Evolutionary conservation across 2,113 vertebrate species (phyloP).

Genomic region (Percina caprodes): DNA sequence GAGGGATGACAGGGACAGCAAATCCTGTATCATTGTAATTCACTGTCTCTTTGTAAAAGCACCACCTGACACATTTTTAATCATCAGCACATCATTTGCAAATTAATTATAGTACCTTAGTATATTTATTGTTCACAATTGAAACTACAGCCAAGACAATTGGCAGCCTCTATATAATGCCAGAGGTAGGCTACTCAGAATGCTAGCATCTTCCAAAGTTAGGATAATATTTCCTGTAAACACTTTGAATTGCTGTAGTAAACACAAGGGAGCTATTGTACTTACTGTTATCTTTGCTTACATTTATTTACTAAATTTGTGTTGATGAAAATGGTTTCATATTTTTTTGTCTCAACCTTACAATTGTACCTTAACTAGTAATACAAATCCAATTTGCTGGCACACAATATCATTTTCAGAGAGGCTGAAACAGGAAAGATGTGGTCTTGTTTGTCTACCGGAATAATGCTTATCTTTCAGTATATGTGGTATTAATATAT

Average conservation of each 20-base stretch:
- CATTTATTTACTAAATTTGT: background rate
- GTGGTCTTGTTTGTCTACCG: background rate
- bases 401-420: background rate
- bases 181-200: conserved; percentile 7
- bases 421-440: background rate
- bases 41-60: conserved; percentile 12
- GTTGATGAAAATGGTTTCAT: background rate
- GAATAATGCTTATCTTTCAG: background rate
- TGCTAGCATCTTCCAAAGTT: conserved; percentile 9
- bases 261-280: background rate
- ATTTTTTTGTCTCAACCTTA: background rate
- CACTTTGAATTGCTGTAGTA: background rate
- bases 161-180: conserved; percentile 32
- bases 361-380: background rate
- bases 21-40: background rate
- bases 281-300: background rate
- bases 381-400: background rate
- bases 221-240: conserved; percentile 2
- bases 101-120: conserved; percentile 29
- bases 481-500: background rate
- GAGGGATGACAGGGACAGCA: background rate
- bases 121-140: conserved; percentile 56
- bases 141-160: conserved; percentile 47
- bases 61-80: conserved; percentile 23
- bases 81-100: conserved; percentile 28